These are phyloP conservation scores for Dendrocincla tyrannina DNA, from an alignment of 2,797 vertebrate genomes.

Conservation along the genomic window DNA sequence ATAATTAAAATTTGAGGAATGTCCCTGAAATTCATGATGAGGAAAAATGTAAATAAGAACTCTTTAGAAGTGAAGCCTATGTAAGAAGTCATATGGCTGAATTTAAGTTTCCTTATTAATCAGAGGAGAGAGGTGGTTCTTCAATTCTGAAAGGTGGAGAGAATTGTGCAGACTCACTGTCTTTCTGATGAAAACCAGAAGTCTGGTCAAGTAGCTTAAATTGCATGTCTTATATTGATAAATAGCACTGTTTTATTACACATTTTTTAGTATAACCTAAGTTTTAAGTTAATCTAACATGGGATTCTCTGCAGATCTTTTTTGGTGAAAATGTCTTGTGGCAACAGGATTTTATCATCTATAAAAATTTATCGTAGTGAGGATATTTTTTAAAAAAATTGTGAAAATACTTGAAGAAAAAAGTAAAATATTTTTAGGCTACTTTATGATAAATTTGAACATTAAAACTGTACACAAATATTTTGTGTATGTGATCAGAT, in stretches of 20 bases:
- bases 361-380: not conserved
- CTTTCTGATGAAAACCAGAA: not conserved
- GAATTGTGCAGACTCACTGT: not conserved
- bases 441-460: not conserved
- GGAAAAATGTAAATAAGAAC: not conserved
- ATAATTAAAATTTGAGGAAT: not conserved
- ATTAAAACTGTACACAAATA: not conserved
- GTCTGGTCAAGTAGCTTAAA: not conserved
- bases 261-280: not conserved
- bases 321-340: not conserved
- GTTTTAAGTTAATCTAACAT: not conserved
- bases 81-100: not conserved
- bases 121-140: not conserved
- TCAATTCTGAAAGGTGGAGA: rapidly evolving
- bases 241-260: rapidly evolving
- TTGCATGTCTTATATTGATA: not conserved
- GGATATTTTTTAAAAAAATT: not conserved
- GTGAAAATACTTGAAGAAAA: not conserved
- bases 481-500: not conserved
- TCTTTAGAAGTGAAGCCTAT: not conserved
- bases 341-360: not conserved
- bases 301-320: not conserved
- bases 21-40: not conserved
- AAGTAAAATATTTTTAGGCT: not conserved
- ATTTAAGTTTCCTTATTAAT: not conserved